Percentiles rank a stretch among this genome's conserved stretches.
Conservation (phyloP, 30 jellyfish, hydroid and myxozoan genomes). For the Pseudorhiza aurosa region DNA sequence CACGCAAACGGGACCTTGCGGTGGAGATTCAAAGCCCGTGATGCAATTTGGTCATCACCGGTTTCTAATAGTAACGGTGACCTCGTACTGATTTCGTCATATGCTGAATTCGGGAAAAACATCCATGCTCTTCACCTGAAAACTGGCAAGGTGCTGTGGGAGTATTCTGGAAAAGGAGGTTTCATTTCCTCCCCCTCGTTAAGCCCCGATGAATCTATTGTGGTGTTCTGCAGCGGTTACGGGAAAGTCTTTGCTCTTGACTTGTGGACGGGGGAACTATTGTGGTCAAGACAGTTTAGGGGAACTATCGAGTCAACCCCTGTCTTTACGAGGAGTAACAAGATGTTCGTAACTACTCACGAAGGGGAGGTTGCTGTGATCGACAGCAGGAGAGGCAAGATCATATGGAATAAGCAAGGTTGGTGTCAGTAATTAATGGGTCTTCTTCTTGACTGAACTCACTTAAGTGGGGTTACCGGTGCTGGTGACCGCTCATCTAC, state of each 20-base stretch:
- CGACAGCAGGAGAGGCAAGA: conserved; percentile 45
- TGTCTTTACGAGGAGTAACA: conserved; percentile 41
- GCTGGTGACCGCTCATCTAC: too few relatives aligned
- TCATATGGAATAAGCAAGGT: conserved; percentile 69
- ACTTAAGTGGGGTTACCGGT: too few relatives aligned
- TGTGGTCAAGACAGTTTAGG: conserved; percentile 38
- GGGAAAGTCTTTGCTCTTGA: conserved; percentile 66
- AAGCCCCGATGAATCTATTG: conserved; percentile 68
- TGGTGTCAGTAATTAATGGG: background rate
- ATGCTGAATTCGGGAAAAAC: conserved; percentile 41
- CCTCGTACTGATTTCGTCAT: conserved; percentile 52
- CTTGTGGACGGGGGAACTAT: conserved; percentile 68
- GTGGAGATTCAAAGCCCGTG: conserved; percentile 61
- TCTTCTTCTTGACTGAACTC: too few relatives aligned
- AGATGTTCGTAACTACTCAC: conserved; percentile 44
- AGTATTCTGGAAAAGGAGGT: conserved; percentile 59
- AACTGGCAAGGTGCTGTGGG: conserved; percentile 74
- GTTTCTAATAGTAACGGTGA: conserved; percentile 40
- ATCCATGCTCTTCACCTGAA: conserved; percentile 59
- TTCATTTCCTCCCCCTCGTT: conserved; percentile 75
- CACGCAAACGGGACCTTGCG: conserved; percentile 75
- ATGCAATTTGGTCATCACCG: conserved; percentile 80
- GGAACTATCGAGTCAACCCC: conserved; percentile 75
- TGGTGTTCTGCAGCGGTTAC: conserved; percentile 57
- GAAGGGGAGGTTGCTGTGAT: conserved; percentile 70